Conservation (phyloP, 2,113 vertebrate species). For the Syrrhaptes paradoxus region DNA sequence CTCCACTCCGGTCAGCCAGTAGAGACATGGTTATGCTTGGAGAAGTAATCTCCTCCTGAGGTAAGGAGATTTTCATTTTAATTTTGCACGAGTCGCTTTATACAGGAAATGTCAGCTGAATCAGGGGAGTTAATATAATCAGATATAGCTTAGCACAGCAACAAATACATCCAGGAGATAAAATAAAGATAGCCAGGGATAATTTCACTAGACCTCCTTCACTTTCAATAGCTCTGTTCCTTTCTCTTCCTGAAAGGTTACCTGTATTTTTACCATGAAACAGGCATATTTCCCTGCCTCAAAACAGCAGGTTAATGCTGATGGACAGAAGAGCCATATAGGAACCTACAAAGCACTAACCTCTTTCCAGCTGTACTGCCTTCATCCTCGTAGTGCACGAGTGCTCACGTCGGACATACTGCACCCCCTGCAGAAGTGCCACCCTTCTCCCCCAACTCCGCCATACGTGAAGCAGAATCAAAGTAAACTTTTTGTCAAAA, state of each 20-base stretch:
- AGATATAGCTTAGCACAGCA: background rate
- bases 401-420: fast-evolving
- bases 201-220: background rate
- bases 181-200: background rate
- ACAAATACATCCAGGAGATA: background rate
- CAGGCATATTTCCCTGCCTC: background rate
- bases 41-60: background rate
- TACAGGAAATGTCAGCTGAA: constrained; percentile 58
- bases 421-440: fast-evolving
- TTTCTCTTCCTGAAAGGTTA: background rate
- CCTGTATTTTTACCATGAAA: background rate
- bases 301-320: background rate
- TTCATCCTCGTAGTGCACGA: fast-evolving
- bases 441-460: background rate
- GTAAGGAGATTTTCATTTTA: constrained; percentile 33
- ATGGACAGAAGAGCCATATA: background rate
- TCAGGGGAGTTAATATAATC: constrained; percentile 8
- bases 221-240: background rate
- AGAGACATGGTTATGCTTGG: background rate
- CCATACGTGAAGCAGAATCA: background rate
- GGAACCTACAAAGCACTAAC: background rate
- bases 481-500: background rate
- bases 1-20: background rate
- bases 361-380: background rate
- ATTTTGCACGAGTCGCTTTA: constrained; percentile 19